These are phyloP conservation scores for Ptychoptera albimana DNA, from an alignment of 2,888 invertebrate genomes.

Conservation along the genomic window DNA sequence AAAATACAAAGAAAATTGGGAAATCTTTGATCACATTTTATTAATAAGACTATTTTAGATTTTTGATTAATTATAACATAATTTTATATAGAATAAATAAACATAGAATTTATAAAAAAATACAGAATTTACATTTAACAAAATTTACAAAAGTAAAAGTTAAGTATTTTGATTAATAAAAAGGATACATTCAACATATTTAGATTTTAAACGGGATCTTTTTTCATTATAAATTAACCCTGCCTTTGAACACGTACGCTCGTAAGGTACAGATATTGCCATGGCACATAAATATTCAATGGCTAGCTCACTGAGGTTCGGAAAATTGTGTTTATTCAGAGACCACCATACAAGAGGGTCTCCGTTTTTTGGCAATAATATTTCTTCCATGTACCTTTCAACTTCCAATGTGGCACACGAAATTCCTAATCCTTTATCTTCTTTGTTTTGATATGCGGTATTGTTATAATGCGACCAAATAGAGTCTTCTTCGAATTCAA, in stretches of 20 bases:
- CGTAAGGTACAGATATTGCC: conserved; percentile 2
- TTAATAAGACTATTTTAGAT: too few relatives aligned
- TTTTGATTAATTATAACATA: too few relatives aligned
- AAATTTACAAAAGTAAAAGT: too few relatives aligned
- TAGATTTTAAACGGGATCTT: neutral
- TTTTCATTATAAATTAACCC: neutral
- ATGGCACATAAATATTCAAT: neutral
- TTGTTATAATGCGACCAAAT: conserved; percentile 3
- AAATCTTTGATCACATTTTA: too few relatives aligned
- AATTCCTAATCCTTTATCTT: conserved; percentile 1
- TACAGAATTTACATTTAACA: too few relatives aligned
- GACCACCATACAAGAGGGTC: conserved; percentile 8
- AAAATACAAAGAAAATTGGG: too few relatives aligned
- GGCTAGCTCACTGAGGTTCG: conserved; percentile 1
- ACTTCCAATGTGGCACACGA: conserved; percentile 7
- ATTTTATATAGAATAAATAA: too few relatives aligned
- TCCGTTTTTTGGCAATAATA: conserved; percentile 3
- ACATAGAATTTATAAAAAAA: too few relatives aligned
- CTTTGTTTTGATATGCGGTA: conserved; percentile 1
- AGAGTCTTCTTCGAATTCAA: neutral
- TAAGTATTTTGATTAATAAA: too few relatives aligned
- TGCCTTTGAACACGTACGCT: neutral
- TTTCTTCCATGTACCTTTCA: conserved; percentile 8
- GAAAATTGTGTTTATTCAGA: neutral
- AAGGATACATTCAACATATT: too few relatives aligned